Conservation (phyloP, 1,140 invertebrate species). For the Branchinecta lynchi region DNA sequence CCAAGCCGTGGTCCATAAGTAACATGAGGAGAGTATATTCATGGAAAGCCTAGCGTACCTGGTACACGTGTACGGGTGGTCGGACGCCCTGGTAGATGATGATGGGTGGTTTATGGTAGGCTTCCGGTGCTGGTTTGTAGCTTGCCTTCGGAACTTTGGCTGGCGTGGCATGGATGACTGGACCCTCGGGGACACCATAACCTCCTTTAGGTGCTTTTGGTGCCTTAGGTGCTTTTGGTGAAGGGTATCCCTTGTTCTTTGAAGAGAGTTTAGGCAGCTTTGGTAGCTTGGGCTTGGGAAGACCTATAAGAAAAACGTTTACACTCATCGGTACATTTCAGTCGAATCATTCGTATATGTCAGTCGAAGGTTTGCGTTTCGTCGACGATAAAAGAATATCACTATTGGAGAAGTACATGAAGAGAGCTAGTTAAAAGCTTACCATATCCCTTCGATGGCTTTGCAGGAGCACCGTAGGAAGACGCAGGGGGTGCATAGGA, state of each 20-base stretch:
- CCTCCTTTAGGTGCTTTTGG: slow-evolving; percentile 14
- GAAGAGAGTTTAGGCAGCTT: neutral
- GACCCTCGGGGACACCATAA: slow-evolving; percentile 14
- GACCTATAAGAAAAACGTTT: neutral
- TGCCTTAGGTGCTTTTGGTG: slow-evolving; percentile 16
- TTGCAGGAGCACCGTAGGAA: neutral
- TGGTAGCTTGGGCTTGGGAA: neutral
- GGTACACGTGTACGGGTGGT: slow-evolving; percentile 32
- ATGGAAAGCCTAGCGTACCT: slow-evolving; percentile 17
- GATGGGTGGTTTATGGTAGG: slow-evolving; percentile 32
- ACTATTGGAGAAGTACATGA: no score
- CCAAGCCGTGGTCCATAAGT: no score
- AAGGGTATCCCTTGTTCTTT: neutral
- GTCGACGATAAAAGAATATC: no score
- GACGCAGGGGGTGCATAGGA: neutral
- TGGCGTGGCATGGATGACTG: slow-evolving; percentile 12
- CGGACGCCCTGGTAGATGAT: slow-evolving; percentile 34
- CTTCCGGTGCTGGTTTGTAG: slow-evolving; percentile 29
- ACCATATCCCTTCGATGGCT: neutral
- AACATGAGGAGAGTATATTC: no score
- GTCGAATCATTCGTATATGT: no score
- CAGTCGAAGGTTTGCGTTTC: no score
- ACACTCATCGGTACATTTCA: no score
- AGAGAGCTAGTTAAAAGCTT: neutral
- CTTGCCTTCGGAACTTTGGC: slow-evolving; percentile 20